A percentile compares a stretch with the other conserved stretches of the same genome.
Conservation (phyloP, 2,888 invertebrate genomes). For the Andrena dorsata region DNA sequence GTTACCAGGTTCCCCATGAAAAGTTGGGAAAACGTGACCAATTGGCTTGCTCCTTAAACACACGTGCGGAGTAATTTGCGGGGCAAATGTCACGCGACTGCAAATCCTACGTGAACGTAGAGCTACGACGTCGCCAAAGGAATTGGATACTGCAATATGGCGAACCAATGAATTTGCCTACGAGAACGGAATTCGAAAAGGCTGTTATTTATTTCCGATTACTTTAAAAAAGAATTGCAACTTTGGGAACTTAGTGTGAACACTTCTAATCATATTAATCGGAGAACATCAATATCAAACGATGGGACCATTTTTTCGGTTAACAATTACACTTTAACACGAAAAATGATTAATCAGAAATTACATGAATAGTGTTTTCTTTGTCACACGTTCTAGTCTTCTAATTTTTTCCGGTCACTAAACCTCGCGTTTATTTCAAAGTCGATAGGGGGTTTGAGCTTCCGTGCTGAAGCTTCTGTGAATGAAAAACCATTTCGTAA, state of each 20-base stretch:
- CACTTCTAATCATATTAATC: background rate
- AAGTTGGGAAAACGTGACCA: constrained; percentile 54
- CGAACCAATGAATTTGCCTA: constrained; percentile 44
- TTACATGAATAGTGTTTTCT: too few species aligned
- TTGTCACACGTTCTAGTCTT: too few species aligned
- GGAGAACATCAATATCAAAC: background rate
- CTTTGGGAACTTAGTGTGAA: too few species aligned
- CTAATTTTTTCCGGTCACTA: too few species aligned
- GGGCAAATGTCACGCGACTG: constrained; percentile 34
- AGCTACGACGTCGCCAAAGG: constrained; percentile 18
- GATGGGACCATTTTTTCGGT: too few species aligned
- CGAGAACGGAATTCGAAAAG: constrained; percentile 39
- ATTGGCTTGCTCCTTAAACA: constrained; percentile 32
- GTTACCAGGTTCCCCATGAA: constrained; percentile 18
- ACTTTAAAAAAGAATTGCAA: too few species aligned
- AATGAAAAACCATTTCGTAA: too few species aligned
- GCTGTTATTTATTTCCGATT: background rate
- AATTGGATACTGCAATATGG: constrained; percentile 40
- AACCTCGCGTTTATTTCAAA: too few species aligned
- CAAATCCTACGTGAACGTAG: constrained; percentile 30
- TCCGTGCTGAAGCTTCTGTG: too few species aligned
- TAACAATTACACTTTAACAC: too few species aligned
- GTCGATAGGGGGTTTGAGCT: too few species aligned
- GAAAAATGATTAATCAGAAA: too few species aligned
- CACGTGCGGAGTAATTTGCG: constrained; percentile 54